These are phyloP conservation scores for Suillia variegata DNA, from an alignment of 2,888 invertebrate species.

Conservation along the genomic window DNA sequence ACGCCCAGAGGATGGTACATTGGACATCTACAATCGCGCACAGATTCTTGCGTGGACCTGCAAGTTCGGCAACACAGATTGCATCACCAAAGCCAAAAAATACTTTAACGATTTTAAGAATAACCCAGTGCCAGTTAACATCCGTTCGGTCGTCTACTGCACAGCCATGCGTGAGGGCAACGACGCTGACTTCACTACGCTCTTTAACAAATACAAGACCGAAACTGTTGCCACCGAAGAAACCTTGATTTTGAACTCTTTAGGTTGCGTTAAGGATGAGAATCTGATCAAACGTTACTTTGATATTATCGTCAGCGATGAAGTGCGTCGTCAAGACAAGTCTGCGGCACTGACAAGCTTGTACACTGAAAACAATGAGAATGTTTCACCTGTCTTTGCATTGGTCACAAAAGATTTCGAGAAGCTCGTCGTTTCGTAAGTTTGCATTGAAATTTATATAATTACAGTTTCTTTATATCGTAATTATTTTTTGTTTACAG, in stretches of 20 bases:
- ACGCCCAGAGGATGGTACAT: slow-evolving; percentile 61
- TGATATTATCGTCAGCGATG: slow-evolving; percentile 61
- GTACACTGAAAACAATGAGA: slow-evolving; percentile 64
- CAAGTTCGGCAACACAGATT: slow-evolving; percentile 66
- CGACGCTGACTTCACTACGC: slow-evolving; percentile 67
- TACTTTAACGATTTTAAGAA: slow-evolving; percentile 52
- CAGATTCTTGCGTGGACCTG: slow-evolving; percentile 71
- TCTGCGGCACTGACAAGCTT: slow-evolving; percentile 60
- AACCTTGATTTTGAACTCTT: slow-evolving; percentile 67
- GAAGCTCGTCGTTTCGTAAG: slow-evolving; percentile 50
- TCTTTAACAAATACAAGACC: slow-evolving; percentile 68
- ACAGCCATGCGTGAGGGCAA: slow-evolving; percentile 71
- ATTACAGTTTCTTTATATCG: not conserved
- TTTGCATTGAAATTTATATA: not conserved
- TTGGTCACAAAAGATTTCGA: slow-evolving; percentile 56
- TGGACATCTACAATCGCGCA: slow-evolving; percentile 67
- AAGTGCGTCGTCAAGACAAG: slow-evolving; percentile 57
- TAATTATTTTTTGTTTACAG: slow-evolving; percentile 30
- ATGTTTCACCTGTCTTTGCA: slow-evolving; percentile 65
- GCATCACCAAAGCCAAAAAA: slow-evolving; percentile 62
- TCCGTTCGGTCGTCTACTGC: slow-evolving; percentile 76
- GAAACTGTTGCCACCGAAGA: slow-evolving; percentile 74
- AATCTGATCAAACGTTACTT: slow-evolving; percentile 64
- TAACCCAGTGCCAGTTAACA: slow-evolving; percentile 65
- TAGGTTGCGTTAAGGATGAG: slow-evolving; percentile 71